Evolutionary conservation across 2,113 vertebrate genomes (phyloP).

Genomic region (Xerus inauris): DNA sequence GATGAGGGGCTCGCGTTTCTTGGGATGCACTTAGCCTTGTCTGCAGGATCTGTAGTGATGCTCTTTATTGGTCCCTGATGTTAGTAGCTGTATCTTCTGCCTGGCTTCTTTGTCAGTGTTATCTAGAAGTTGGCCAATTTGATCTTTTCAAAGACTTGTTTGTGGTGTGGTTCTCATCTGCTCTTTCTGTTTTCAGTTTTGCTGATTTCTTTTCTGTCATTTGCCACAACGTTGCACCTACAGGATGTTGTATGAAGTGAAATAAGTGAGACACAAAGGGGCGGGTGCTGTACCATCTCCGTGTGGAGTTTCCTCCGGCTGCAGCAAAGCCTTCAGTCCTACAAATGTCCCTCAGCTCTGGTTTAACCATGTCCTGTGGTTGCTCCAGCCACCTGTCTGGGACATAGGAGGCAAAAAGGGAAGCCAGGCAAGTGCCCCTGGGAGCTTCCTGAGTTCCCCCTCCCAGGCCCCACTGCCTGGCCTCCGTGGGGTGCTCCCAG

Average conservation of each 20-base stretch:
- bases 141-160: no score
- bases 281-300: neutral
- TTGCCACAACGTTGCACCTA: neutral
- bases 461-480: neutral
- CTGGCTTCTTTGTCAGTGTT: no score
- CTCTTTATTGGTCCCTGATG: neutral
- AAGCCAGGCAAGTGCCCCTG: neutral
- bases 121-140: no score
- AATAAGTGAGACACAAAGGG: neutral
- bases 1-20: no score
- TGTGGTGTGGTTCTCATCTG: no score
- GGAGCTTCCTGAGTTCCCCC: neutral
- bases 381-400: neutral
- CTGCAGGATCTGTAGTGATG: neutral
- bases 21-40: no score
- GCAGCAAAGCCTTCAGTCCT: no score
- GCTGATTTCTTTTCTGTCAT: neutral
- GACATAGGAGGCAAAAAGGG: neutral
- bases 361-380: no score
- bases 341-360: neutral
- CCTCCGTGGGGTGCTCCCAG: no score
- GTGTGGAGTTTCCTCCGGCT: neutral
- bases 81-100: neutral
- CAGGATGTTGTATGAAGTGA: neutral
- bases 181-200: no score